Base-by-base conservation (phyloP, 2,797 vertebrate species). In the Clarias laeviceps region DNA sequence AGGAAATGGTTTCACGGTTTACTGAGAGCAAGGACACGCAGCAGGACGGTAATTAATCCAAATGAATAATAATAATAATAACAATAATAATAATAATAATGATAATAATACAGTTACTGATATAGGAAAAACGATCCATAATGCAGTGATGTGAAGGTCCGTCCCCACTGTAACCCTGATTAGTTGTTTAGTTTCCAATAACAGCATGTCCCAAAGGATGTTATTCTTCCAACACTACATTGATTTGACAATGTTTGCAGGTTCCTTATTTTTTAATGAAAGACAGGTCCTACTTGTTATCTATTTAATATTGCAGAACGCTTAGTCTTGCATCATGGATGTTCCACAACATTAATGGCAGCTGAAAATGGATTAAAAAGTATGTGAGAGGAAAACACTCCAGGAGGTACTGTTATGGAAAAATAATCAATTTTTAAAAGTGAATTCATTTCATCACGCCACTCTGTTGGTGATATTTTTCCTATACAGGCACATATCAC, bases 1-100 rank as follows among this genome's bases (percentile, higher is more conserved):
- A 93, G 61, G 89, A 94, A 74, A 94, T 96, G 18, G 94, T 95
- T 50, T 95, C 94, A 0, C 91, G 92, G 59, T 94, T 94, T 87
- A 92, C 93, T 11, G 95, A 95, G 80, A 89, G 83, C 90, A 88
- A 85, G 72, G 85, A 91, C 61, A 20, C 82, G 11, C 87, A 70
- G 61, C 89, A 74, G 65, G 77, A 84, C 37, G 93, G 95, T 96
- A 85, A 94, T 94, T 17, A 64, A 76, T 40, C 24, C 37, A 65
- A 1, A 45, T 29, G 29, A n/a, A 78, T 15, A 34, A 61, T 24
- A 22, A 80, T 40, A 0, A 50, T 18, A 11, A 27, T 3, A 12
- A 29, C 14, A 45, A 56, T 29, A 9, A 76, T 20, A 7, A 27
- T 24, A 7, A 11, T 4, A 15, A 65, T 18, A 5, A 64, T 14